phyloP scores from a whole-genome alignment of 2,888 invertebrate species.

The Stenurella melanura region DNA sequence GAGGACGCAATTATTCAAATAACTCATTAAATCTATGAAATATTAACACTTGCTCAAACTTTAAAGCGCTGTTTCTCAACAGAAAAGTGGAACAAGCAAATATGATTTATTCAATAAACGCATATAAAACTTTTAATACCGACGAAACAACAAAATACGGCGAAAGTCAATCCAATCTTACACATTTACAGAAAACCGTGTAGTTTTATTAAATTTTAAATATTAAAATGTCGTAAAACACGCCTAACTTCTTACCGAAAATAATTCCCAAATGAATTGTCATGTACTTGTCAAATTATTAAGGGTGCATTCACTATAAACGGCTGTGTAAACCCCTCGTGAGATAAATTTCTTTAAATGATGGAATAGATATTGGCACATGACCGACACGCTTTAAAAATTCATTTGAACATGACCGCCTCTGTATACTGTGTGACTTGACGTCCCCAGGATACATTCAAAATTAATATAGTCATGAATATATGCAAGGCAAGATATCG shows the following conservation, averaged over 20 bases:
- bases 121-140: no score
- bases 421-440: conserved; percentile 50
- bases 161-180: not conserved
- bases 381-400: conserved; percentile 56
- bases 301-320: conserved; percentile 42
- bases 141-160: not conserved
- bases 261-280: conserved; percentile 34
- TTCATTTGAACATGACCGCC: conserved; percentile 57
- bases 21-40: no score
- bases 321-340: conserved; percentile 9
- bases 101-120: no score
- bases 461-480: conserved; percentile 57
- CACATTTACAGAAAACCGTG: not conserved
- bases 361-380: conserved; percentile 58
- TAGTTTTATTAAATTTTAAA: conserved; percentile 6
- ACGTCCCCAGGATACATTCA: conserved; percentile 54
- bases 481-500: conserved; percentile 49
- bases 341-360: conserved; percentile 55
- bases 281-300: conserved; percentile 44
- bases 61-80: no score
- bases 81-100: no score
- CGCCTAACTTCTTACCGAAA: conserved; percentile 15
- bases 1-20: no score
- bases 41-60: no score
- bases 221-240: conserved; percentile 26